Percentiles rank a stretch among this genome's conserved stretches.
These are phyloP conservation scores for Coboldia fuscipes DNA, from an alignment of 1,140 invertebrate species.

Conservation along the genomic window DNA sequence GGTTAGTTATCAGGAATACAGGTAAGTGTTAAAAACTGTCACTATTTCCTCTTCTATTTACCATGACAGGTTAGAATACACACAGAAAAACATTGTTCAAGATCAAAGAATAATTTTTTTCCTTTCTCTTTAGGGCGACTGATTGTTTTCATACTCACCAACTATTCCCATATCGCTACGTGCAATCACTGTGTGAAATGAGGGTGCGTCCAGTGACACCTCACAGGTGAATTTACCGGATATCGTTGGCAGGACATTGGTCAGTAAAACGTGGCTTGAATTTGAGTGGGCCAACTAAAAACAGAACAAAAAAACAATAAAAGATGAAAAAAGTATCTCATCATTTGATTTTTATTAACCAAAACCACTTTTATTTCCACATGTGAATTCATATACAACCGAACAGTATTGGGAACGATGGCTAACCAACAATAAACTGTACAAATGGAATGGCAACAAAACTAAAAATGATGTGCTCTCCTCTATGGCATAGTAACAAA, in stretches of 20 bases:
- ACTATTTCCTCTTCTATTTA: not conserved
- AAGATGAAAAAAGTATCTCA: too few species aligned
- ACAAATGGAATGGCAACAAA: too few species aligned
- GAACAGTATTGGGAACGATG: too few species aligned
- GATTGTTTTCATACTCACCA: slow-evolving; percentile 33
- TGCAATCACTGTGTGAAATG: slow-evolving; percentile 56
- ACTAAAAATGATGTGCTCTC: too few species aligned
- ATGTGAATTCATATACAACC: too few species aligned
- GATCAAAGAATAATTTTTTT: not conserved
- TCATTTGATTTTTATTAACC: too few species aligned
- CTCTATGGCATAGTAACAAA: too few species aligned
- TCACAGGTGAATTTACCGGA: slow-evolving; percentile 57
- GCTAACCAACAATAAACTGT: too few species aligned
- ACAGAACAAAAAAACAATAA: slow-evolving; percentile 9
- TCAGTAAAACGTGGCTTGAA: slow-evolving; percentile 34
- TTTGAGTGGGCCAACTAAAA: slow-evolving; percentile 32
- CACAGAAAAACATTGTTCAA: slow-evolving; percentile 8
- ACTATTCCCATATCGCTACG: slow-evolving; percentile 48
- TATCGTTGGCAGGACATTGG: slow-evolving; percentile 32
- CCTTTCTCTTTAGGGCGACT: not conserved
- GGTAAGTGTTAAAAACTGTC: too few species aligned
- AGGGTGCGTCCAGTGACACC: slow-evolving; percentile 64
- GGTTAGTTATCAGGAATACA: too few species aligned
- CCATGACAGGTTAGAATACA: not conserved
- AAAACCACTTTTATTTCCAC: too few species aligned